A percentile compares a stretch with the other conserved stretches of the same genome.
Evolutionary conservation across 2,797 vertebrate genomes (phyloP).

Genomic region (Myotis myotis): DNA sequence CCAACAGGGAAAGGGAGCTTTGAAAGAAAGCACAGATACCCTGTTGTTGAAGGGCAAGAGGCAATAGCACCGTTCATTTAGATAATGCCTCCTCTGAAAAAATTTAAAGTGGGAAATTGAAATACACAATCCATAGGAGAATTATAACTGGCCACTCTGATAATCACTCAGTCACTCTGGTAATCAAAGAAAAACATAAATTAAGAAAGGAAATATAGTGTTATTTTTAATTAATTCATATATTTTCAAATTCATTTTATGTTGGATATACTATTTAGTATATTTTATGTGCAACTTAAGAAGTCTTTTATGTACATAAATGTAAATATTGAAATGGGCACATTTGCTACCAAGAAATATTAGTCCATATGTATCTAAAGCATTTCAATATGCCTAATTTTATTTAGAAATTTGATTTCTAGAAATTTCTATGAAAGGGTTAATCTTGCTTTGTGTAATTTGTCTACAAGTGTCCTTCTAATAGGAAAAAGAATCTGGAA

Average conservation of each 20-base stretch:
- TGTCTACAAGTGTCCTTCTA: background rate
- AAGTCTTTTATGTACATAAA: background rate
- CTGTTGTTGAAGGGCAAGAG: background rate
- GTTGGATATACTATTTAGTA: background rate
- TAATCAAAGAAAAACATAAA: background rate
- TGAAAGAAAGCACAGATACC: background rate
- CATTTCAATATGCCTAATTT: background rate
- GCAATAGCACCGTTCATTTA: background rate
- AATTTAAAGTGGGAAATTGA: background rate
- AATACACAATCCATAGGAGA: background rate
- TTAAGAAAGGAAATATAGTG: background rate
- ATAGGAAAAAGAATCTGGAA: background rate
- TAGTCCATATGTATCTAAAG: background rate
- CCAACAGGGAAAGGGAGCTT: fast-evolving
- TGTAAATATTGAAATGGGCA: background rate
- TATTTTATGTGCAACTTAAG: background rate
- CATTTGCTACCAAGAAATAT: background rate
- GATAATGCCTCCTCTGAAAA: background rate
- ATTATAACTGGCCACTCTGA: background rate
- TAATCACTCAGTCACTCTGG: background rate
- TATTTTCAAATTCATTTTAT: background rate
- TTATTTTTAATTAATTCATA: background rate
- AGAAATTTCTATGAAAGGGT: background rate
- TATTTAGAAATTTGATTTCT: background rate
- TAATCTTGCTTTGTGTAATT: background rate